These are phyloP conservation scores for Ostrea denselamellosa DNA, from an alignment of 1,140 invertebrate genomes.

Conservation along the genomic window DNA sequence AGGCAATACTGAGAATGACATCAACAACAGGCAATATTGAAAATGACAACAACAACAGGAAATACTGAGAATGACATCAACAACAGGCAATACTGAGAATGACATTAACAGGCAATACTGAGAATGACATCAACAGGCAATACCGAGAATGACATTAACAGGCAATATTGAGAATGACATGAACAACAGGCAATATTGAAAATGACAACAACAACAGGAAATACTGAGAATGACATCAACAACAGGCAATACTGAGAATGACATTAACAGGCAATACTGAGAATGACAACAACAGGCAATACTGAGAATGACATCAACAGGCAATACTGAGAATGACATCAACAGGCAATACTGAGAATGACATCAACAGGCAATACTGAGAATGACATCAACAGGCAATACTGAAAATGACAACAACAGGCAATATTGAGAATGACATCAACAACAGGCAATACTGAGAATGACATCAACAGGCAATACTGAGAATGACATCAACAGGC, in stretches of 20 bases:
- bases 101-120: neutral
- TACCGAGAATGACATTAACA: neutral
- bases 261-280: neutral
- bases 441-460: no score
- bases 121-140: no score
- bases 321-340: neutral
- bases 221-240: neutral
- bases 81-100: no score
- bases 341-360: no score
- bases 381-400: no score
- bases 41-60: neutral
- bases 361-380: neutral
- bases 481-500: neutral
- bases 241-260: no score
- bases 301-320: neutral
- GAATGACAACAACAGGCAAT: no score
- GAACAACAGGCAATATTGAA: no score
- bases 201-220: neutral
- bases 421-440: neutral
- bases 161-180: neutral
- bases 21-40: no score
- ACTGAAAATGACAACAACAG: neutral
- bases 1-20: neutral
- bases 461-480: neutral
- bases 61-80: neutral